Conservation (phyloP, 2,888 invertebrate genomes). For the Mylabris sibirica region DNA sequence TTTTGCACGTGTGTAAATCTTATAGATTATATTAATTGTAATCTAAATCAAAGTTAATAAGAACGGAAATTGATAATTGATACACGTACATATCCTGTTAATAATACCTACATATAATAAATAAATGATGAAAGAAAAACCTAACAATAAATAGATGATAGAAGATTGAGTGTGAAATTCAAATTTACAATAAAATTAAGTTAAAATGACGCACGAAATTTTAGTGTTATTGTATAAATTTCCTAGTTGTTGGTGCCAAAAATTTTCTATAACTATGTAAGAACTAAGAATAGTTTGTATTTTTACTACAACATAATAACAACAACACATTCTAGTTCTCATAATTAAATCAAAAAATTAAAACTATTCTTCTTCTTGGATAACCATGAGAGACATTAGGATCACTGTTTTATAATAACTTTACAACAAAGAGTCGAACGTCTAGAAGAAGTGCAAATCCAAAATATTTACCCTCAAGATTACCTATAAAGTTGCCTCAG, state of each 20-base stretch:
- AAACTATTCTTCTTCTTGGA: background rate
- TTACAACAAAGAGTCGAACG: too few species aligned
- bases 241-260: slow-evolving; percentile 1
- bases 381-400: background rate
- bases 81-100: background rate
- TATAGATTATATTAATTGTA: background rate
- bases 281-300: too few species aligned
- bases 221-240: background rate
- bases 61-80: background rate
- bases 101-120: background rate
- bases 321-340: background rate
- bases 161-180: background rate
- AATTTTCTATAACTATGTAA: background rate
- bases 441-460: too few species aligned
- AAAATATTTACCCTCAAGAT: too few species aligned
- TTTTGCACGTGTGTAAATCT: background rate
- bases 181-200: background rate
- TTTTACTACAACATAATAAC: background rate
- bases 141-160: background rate
- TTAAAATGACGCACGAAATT: background rate
- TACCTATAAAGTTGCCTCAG: too few species aligned
- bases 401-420: background rate
- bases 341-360: too few species aligned
- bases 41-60: background rate
- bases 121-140: background rate